Base-by-base conservation (phyloP, 2,888 invertebrate species). In the Nasonia oneida region DNA sequence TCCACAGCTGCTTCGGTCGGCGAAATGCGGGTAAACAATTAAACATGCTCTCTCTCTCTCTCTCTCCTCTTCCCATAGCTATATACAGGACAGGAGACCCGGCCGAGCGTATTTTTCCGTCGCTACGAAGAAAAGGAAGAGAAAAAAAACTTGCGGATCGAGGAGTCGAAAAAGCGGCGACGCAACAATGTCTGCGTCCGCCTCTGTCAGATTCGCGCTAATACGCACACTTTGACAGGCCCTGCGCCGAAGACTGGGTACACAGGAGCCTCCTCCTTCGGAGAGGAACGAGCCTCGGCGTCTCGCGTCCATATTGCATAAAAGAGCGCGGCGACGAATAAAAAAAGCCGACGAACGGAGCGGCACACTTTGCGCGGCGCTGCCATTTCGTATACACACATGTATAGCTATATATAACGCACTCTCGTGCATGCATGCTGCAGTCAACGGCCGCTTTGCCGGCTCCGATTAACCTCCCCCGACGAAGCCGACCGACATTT, bases 271-370 rank as follows among this genome's bases (percentile, higher is more conserved):
- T 47, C 39, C 39, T 5, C 4, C 5, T 37, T 37, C 37, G 15
- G 6, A 15, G n/a, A 57, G 10, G n/a, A 57, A 18, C 0, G 6
- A 57, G 10, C 15, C 15, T n/a, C 39, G 39, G 73, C 73, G 73
- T 23, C 33, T n/a, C 42, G 73, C 73, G 42, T 73, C 73, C 73
- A 73, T 73, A 73, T 73, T 73, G 73, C 73, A 14, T 2, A 23
- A 67, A 33, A 67, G 73, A n/a, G 42, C 39, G 42, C 39, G 23
- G 23, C 10, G 8, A 12, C 2, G 14, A 23, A 47, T n/a, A 73
- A 73, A 73, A 23, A 73, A 47, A 42, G 12, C 73, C n/a, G 42
- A n/a, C 18, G 42, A 67, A 23, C 73, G 39, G 73, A 67, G 42
- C 73, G 39, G 47, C 73, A 73, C 73, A 73, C 23, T 73, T 73